Evolutionary conservation across 2,797 vertebrate species (phyloP).

Genomic region (Centroberyx gerrardi): DNA sequence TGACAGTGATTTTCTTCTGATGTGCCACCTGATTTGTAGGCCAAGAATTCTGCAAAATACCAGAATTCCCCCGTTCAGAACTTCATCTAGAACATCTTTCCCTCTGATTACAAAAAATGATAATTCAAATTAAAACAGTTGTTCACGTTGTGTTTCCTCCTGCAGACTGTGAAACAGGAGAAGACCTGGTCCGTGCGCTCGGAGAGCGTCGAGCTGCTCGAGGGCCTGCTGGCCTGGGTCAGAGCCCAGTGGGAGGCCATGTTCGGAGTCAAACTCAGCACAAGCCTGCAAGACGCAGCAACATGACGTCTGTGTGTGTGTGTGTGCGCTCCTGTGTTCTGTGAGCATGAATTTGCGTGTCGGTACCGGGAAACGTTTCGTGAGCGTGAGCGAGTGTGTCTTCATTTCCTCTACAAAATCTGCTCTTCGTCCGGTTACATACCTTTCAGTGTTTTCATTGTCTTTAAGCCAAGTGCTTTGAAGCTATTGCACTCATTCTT

Average conservation of each 20-base stretch:
- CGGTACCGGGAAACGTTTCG: slow-evolving; percentile 32
- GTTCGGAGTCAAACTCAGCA: slow-evolving; percentile 92
- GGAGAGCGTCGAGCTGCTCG: slow-evolving; percentile 86
- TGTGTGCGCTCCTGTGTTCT: slow-evolving; percentile 25
- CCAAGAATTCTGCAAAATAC: too few species aligned
- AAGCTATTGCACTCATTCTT: slow-evolving; percentile 67
- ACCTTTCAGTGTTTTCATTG: slow-evolving; percentile 42
- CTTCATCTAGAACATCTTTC: too few species aligned
- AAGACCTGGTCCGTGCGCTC: slow-evolving; percentile 92
- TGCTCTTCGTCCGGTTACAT: slow-evolving; percentile 62
- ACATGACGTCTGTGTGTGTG: slow-evolving; percentile 29
- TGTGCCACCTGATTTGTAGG: too few species aligned
- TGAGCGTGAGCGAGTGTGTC: slow-evolving; percentile 44
- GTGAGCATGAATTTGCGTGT: background rate
- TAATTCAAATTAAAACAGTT: too few species aligned
- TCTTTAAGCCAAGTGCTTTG: slow-evolving; percentile 44
- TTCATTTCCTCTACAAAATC: slow-evolving; percentile 48
- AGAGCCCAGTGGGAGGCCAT: slow-evolving; percentile 93
- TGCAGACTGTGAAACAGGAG: slow-evolving; percentile 92
- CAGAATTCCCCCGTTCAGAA: too few species aligned
- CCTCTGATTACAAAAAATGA: too few species aligned
- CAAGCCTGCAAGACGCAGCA: slow-evolving; percentile 74
- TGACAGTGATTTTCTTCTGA: too few species aligned
- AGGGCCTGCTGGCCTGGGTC: slow-evolving; percentile 91
- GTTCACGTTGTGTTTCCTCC: background rate